These are phyloP conservation scores for Cheilosia pagana DNA, from an alignment of 2,888 invertebrate species.

Conservation along the genomic window DNA sequence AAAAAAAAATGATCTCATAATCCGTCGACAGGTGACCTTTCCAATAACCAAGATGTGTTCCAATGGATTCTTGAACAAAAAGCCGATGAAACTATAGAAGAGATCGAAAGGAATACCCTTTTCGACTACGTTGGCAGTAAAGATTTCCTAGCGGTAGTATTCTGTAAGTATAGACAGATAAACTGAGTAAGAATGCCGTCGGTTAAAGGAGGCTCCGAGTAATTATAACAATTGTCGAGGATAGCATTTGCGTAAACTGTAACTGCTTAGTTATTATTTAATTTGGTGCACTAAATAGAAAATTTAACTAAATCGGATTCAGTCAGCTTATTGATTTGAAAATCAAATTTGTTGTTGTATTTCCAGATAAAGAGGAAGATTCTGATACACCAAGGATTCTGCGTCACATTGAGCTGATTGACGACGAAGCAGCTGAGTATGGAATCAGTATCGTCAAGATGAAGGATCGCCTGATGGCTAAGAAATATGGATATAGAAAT, in stretches of 20 bases:
- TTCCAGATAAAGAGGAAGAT: slow-evolving; percentile 91
- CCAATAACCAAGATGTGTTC: slow-evolving; percentile 92
- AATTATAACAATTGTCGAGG: slow-evolving; percentile 34
- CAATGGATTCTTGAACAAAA: slow-evolving; percentile 97
- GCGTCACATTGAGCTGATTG: slow-evolving; percentile 94
- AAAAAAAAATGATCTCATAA: too few species aligned
- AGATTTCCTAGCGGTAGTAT: slow-evolving; percentile 95
- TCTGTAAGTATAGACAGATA: slow-evolving; percentile 89
- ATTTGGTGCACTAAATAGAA: slow-evolving; percentile 3
- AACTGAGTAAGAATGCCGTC: neutral
- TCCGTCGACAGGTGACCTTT: slow-evolving; percentile 86
- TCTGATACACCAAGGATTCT: slow-evolving; percentile 91
- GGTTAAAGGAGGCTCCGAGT: neutral
- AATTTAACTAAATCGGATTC: neutral
- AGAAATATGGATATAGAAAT: slow-evolving; percentile 95
- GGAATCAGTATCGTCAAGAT: slow-evolving; percentile 96
- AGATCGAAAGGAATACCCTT: slow-evolving; percentile 92
- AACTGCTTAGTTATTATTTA: slow-evolving; percentile 76
- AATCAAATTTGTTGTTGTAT: neutral
- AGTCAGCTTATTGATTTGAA: neutral
- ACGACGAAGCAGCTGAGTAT: slow-evolving; percentile 95
- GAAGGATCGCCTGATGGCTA: slow-evolving; percentile 94
- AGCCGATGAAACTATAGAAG: slow-evolving; percentile 95
- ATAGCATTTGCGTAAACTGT: slow-evolving; percentile 74
- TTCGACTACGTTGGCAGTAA: slow-evolving; percentile 93